Evolutionary conservation across 2,113 vertebrate genomes (phyloP), one percentile per base, ranked within the genome.

Genomic region (Aspidoscelis tigris): DNA sequence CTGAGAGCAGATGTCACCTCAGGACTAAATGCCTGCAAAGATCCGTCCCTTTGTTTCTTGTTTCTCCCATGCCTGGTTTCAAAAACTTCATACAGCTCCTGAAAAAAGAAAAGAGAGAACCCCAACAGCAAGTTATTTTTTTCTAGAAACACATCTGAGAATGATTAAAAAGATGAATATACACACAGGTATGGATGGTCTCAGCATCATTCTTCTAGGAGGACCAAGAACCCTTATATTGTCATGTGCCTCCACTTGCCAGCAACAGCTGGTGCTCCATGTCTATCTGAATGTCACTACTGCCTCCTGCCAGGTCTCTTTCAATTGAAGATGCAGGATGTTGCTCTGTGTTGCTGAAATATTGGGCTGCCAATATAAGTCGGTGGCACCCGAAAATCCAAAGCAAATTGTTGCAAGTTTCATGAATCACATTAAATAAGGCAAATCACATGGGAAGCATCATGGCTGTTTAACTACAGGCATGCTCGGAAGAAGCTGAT

Each of bases 21-120:
- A 20, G 93, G 82, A 81, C 95, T 97, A 83, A 97, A 94, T 72
- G 8, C 87, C 70, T 47, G 92, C 41, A 83, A 20, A 71, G 77
- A 88, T 20, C n/a, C 91, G 76, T 94, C 89, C 41, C 75, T 86
- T 80, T 87, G 95, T 76, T 72, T 90, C 84, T 86, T 72, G 0
- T 93, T 92, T 80, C 88, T 64, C 55, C 71, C 3, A 21, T 47
- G 61, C 43, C 89, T 91, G 82, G 76, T 93, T 86, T 95, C 86
- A 92, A 97, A 98, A 4, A 94, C 94, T 86, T 95, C 93, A 20
- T 97, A 97, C 7, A 99, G 91, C 72, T 98, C 98, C 99, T 99
- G 89, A 74, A 0, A 87, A 33, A 72, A 61, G 81, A 92, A 85
- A 55, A 58, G 2, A 80, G 14, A 3, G 16, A 58, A 16, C 2